Conservation (phyloP, 2,888 invertebrate species). For the Dicyrtoma fusca region DNA sequence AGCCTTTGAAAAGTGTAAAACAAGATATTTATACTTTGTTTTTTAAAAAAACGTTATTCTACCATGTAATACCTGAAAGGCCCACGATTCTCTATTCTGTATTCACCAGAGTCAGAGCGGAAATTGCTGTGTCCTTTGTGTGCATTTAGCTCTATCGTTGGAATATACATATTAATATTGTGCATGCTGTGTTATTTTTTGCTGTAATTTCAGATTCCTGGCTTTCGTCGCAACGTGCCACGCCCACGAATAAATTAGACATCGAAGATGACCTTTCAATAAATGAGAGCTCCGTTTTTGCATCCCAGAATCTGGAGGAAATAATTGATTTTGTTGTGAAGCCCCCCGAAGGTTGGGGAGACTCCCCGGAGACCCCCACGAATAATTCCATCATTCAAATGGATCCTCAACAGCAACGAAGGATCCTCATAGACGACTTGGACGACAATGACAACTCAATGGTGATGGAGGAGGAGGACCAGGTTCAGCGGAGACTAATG, state of each 20-base stretch:
- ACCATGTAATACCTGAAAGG: too few relatives aligned
- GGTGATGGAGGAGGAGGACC: neutral
- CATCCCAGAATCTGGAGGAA: conserved; percentile 35
- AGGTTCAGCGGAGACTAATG: neutral
- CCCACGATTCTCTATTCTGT: too few relatives aligned
- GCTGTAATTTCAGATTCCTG: conserved; percentile 8
- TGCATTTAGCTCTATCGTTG: too few relatives aligned
- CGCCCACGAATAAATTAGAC: conserved; percentile 33
- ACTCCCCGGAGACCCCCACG: conserved; percentile 69
- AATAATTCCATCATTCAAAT: neutral
- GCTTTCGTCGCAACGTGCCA: conserved; percentile 10
- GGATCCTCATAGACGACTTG: conserved; percentile 5
- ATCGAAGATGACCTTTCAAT: conserved; percentile 37
- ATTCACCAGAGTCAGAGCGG: too few relatives aligned
- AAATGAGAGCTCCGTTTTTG: conserved; percentile 31
- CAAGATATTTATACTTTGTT: too few relatives aligned
- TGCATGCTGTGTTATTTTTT: too few relatives aligned
- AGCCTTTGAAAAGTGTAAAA: too few relatives aligned
- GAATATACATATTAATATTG: too few relatives aligned
- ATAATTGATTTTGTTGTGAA: conserved; percentile 66
- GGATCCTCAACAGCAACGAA: conserved; percentile 8
- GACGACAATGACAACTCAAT: conserved; percentile 5
- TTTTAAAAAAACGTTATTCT: too few relatives aligned
- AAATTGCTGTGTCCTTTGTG: too few relatives aligned
- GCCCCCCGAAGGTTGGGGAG: conserved; percentile 86